Evolutionary conservation across 2,113 vertebrate species (phyloP).

Genomic region (Lophochroa leadbeateri): DNA sequence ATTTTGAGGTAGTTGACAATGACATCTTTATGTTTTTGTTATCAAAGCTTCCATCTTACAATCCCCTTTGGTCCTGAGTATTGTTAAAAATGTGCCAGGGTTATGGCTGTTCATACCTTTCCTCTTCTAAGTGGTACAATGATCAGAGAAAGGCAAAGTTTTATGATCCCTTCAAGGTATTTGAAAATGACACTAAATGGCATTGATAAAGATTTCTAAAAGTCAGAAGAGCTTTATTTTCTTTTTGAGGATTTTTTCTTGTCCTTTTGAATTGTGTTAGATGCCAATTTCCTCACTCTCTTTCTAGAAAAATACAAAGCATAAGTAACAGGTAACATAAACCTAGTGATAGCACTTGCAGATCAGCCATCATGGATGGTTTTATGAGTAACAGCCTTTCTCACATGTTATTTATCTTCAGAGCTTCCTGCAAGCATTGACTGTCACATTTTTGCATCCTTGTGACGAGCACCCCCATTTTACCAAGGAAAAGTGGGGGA

Average conservation of each 20-base stretch:
- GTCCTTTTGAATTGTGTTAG: conserved; percentile 25
- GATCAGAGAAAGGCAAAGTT: conserved; percentile 63
- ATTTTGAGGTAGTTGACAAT: conserved; percentile 55
- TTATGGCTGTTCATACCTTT: conserved; percentile 33
- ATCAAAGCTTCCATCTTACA: conserved; percentile 51
- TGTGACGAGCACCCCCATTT: not conserved
- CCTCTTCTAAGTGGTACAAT: conserved; percentile 32
- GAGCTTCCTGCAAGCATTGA: not conserved
- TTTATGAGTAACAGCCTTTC: not conserved
- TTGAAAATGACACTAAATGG: conserved; percentile 62
- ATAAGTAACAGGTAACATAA: not conserved
- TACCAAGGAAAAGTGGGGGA: not conserved
- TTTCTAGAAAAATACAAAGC: conserved; percentile 4
- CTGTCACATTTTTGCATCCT: not conserved
- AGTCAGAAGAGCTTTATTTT: conserved; percentile 47
- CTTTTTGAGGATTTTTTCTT: conserved; percentile 27
- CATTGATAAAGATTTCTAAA: conserved; percentile 54
- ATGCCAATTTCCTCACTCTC: not conserved
- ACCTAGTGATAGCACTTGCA: not conserved
- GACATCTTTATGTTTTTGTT: conserved; percentile 67
- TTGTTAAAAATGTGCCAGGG: conserved; percentile 38
- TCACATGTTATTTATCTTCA: not conserved
- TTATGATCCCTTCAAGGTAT: conserved; percentile 69
- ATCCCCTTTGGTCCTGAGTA: conserved; percentile 28
- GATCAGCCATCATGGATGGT: not conserved